Conservation (phyloP, 2,113 vertebrate species). For the Urocitellus parryii region DNA sequence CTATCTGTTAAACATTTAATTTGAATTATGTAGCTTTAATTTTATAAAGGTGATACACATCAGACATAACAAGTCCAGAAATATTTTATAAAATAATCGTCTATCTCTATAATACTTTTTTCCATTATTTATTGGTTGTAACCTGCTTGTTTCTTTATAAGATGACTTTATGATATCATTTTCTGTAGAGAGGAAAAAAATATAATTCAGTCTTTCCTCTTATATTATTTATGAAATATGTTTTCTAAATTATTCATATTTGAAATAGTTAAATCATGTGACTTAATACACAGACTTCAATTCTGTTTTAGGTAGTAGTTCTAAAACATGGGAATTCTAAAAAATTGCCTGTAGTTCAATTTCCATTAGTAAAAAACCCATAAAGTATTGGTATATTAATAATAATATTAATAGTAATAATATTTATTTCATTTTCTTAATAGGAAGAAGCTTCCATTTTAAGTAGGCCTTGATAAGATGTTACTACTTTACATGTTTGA, state of each 20-base stretch:
- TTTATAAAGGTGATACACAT: background rate
- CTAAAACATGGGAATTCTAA: background rate
- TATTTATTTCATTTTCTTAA: no score
- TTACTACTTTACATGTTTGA: background rate
- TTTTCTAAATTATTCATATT: background rate
- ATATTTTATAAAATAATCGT: background rate
- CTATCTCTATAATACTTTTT: background rate
- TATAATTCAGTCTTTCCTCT: background rate
- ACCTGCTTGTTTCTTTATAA: background rate
- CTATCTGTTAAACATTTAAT: background rate
- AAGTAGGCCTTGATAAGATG: background rate
- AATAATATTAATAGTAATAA: background rate
- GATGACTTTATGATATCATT: conserved; percentile 43
- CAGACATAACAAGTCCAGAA: background rate
- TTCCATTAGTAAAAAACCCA: background rate
- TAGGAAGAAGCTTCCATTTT: background rate
- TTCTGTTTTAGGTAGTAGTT: background rate
- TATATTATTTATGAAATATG: background rate
- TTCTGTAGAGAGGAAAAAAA: background rate
- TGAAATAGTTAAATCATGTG: background rate
- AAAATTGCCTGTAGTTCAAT: background rate
- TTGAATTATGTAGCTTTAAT: background rate
- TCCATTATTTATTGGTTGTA: background rate
- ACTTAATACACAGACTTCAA: background rate
- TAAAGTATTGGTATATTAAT: background rate